Evolutionary conservation across 2,888 invertebrate species (phyloP).

Genomic region (Leucophora obtusa): DNA sequence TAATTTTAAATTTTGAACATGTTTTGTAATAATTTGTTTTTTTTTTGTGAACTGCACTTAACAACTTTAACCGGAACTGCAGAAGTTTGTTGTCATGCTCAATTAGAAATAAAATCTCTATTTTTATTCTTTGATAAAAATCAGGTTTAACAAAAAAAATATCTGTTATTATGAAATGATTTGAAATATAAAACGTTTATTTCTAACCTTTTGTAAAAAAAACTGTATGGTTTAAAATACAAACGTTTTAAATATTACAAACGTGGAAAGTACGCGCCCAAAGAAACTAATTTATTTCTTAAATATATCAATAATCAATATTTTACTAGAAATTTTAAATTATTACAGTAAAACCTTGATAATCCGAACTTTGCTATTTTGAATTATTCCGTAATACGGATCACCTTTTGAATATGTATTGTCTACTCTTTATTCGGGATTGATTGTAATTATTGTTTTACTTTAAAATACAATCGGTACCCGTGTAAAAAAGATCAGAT

Average conservation of each 20-base stretch:
- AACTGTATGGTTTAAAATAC: background rate
- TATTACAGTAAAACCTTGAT: too few relatives aligned
- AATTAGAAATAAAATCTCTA: background rate
- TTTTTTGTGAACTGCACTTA: background rate
- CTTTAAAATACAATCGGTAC: too few relatives aligned
- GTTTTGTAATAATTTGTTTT: too few relatives aligned
- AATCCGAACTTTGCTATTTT: too few relatives aligned
- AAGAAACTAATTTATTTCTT: background rate
- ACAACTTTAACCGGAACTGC: background rate
- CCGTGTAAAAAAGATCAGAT: too few relatives aligned
- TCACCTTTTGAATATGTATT: too few relatives aligned
- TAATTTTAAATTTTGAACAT: too few relatives aligned
- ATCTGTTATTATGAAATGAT: conserved; percentile 18
- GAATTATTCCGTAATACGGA: too few relatives aligned
- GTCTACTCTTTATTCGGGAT: too few relatives aligned
- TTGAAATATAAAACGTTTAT: conserved; percentile 6
- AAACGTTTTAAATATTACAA: background rate
- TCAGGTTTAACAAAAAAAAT: background rate
- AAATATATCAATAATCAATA: background rate
- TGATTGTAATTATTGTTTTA: too few relatives aligned
- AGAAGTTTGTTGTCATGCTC: background rate
- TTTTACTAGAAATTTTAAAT: background rate
- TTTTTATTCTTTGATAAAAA: background rate
- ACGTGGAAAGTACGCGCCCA: conserved; percentile 8
- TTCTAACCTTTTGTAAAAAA: background rate